Base-by-base conservation (phyloP, 2,113 vertebrate species). In the Larimichthys crocea region DNA sequence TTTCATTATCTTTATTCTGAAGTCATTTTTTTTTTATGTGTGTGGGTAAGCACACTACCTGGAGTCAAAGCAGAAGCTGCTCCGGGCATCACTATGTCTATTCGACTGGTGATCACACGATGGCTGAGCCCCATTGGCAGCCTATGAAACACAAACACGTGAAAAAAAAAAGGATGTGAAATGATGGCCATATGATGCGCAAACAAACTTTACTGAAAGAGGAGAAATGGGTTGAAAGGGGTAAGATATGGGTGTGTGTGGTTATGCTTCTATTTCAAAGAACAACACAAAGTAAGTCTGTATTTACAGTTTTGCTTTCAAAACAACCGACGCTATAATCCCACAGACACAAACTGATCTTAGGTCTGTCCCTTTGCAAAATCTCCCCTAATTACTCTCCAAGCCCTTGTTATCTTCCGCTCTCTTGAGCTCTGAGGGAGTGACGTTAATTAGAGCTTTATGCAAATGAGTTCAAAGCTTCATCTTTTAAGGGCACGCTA, bases 21-120 rank as follows among this genome's bases (percentile, higher is more conserved):
- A 48, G 11, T 35, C 0, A n/a, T 2, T 11, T 3, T 12, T 12
- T 12, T 59, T 16, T 55, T 46, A 20, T 61, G 44, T 68, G 17
- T 70, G 35, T 59, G 68, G 14, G 56, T 63, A 2, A 29, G 42
- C 31, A 70, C 40, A 42, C 14, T 91, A 95, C 95, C 94, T 94
- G 63, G 95, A 92, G 67, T 95, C 94, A 62, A 95, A 95, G 80
- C 95, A 95, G 91, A 95, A 95, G 88, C 92, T 94, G 63, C 92
- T 75, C 72, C 92, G 87, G 66, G 88, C 76, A 19, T 95, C 92
- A 35, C 74, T 83, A 57, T 71, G 86, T 73, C 88, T 79, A 16
- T 68, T 86, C 74, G 93, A 63, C 73, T 88, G 90, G 88, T 94
- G 93, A 50, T 95, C 92, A 66, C 94, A 95, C 35, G 93, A 65